Evolutionary conservation across 2,797 vertebrate genomes (phyloP).

Genomic region (Capromys pilorides): DNA sequence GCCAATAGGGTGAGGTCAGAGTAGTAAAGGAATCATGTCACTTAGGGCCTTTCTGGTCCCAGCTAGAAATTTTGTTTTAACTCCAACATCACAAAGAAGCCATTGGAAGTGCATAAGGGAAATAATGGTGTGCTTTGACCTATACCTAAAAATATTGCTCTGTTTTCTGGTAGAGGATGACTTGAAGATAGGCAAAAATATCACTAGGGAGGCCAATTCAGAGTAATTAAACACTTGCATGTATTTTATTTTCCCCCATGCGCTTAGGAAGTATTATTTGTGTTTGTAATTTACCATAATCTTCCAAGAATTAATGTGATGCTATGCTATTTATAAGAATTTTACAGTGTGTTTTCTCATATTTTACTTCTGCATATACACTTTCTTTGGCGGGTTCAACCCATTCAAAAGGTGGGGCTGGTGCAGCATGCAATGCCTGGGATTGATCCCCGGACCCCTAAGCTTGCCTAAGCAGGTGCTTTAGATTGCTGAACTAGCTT

Average conservation of each 20-base stretch:
- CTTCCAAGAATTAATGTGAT: slow-evolving; percentile 8
- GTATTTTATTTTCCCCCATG: slow-evolving; percentile 1
- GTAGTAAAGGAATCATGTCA: not conserved
- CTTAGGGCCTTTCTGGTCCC: not conserved
- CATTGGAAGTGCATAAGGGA: not conserved
- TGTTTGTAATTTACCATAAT: not conserved
- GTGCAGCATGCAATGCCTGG: too few species aligned
- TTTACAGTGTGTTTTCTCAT: slow-evolving; percentile 6
- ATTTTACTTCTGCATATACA: slow-evolving; percentile 34
- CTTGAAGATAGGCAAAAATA: slow-evolving; percentile 5
- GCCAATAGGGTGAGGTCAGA: not conserved
- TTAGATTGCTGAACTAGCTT: too few species aligned
- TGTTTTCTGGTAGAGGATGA: not conserved
- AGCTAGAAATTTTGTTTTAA: not conserved
- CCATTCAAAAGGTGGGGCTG: too few species aligned
- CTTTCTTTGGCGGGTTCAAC: too few species aligned
- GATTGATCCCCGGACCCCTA: too few species aligned
- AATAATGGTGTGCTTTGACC: not conserved
- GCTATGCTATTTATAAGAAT: slow-evolving; percentile 3
- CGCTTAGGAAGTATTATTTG: slow-evolving; percentile 5
- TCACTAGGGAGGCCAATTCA: not conserved
- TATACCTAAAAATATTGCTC: slow-evolving; percentile 31
- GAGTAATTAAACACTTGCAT: not conserved
- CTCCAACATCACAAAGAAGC: not conserved
- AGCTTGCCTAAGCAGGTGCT: too few species aligned